Conservation (phyloP, 2,797 vertebrate genomes). For the Cuniculus paca region DNA sequence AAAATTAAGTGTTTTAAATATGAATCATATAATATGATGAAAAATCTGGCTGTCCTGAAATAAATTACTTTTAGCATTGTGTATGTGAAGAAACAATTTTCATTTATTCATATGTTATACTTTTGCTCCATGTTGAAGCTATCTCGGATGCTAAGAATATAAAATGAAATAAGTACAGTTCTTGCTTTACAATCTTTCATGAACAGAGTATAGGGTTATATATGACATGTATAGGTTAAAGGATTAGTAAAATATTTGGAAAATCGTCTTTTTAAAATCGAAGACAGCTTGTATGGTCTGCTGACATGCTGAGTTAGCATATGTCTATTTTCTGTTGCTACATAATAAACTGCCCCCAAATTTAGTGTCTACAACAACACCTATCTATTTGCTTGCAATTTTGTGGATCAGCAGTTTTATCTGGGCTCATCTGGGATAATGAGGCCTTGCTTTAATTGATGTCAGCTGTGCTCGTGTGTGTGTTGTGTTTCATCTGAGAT, state of each 20-base stretch:
- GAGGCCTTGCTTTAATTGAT: neutral
- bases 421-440: neutral
- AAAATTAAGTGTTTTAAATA: slow-evolving; percentile 24
- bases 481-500: neutral
- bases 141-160: neutral
- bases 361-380: neutral
- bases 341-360: neutral
- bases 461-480: neutral
- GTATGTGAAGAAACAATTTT: neutral
- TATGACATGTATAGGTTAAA: neutral
- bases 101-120: neutral
- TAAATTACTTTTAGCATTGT: neutral
- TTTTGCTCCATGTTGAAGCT: neutral
- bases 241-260: neutral
- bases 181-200: neutral
- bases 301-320: neutral
- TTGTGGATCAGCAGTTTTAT: neutral
- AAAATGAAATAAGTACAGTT: neutral
- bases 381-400: neutral
- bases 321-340: neutral
- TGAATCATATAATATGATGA: neutral
- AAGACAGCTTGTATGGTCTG: neutral
- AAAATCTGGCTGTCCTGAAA: neutral
- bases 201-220: neutral
- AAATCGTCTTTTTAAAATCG: neutral